Evolutionary conservation across 2,888 invertebrate species (phyloP), one percentile per base, ranked within the genome.

Genomic region (Tanypteryx hageni): DNA sequence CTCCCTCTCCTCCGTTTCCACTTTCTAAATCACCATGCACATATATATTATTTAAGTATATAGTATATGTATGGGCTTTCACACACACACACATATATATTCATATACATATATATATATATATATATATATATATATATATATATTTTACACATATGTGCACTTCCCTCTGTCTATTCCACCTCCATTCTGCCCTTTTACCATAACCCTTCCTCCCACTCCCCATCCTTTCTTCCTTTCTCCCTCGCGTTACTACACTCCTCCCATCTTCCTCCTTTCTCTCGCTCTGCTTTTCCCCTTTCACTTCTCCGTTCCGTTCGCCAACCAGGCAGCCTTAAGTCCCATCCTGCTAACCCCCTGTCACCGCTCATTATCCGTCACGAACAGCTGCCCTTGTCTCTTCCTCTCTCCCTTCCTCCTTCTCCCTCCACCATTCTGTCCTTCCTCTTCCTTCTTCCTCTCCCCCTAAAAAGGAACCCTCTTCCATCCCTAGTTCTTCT

Each of bases 361-460:
- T 76, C 76, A 76, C 76, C 76, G 76, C 27, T 76, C 76, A 76
- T 76, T 76, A 76, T 22, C 76, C 76, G 76, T 76, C 76, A 76
- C 76, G 76, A 86, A 86, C 59, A 85, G 83, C 83, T 56, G 83
- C 89, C 86, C 61, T 86, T 59, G 59, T 61, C 86, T 85, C 82
- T 31, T 44, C n/a, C 44, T 31, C 82, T 44, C 59, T 13, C 27
- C 59, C 22, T 4, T 13, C 22, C 59, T 58, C 56, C 82, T 27
- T 82, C 27, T 31, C 16, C 31, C 44, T 82, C 82, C 10, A 31
- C 82, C 16, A 14, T 16, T 27, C 22, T 14, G 31, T 18, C 27
- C 9, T 11, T 31, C 44, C 31, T 82, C 82, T 27, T 82, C 82
- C 31, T 22, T 14, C 82, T 27, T 31, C 31, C 18, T 14, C 44